These are phyloP conservation scores for Gavialis gangeticus DNA, from an alignment of 2,113 vertebrate species.

Conservation along the genomic window DNA sequence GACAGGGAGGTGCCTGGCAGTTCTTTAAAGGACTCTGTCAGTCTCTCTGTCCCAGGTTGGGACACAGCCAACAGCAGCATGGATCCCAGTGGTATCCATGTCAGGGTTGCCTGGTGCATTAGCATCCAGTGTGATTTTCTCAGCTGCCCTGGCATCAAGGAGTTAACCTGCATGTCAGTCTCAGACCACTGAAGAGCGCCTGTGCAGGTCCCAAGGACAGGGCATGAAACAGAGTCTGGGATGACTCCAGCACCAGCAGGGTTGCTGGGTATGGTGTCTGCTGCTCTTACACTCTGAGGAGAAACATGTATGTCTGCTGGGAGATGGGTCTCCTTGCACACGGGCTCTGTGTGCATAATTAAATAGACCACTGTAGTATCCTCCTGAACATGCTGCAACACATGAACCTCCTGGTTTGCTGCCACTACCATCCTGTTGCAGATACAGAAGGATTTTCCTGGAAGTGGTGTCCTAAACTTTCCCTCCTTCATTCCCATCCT, in stretches of 20 bases:
- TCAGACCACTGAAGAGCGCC: neutral
- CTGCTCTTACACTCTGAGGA: neutral
- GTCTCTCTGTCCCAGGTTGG: too few relatives aligned
- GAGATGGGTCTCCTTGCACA: neutral
- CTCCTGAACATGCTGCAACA: fast-evolving
- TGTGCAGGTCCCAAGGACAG: neutral
- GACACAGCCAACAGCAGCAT: neutral
- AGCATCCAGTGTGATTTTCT: neutral
- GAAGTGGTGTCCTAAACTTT: neutral
- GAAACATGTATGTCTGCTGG: neutral
- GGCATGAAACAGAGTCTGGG: neutral
- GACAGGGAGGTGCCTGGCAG: neutral
- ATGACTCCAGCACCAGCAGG: neutral
- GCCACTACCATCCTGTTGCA: neutral
- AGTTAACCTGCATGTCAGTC: neutral
- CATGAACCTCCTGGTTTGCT: fast-evolving
- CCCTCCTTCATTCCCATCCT: neutral
- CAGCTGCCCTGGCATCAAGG: neutral
- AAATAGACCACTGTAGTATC: fast-evolving
- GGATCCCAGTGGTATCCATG: too few relatives aligned
- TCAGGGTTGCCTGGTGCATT: neutral
- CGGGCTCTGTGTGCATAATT: fast-evolving
- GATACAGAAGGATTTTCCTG: neutral
- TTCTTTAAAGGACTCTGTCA: too few relatives aligned
- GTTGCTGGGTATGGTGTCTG: neutral